Evolutionary conservation across 1,140 invertebrate genomes (phyloP), one percentile per base, ranked within the genome.

Genomic region (Mactra quadrangularis): DNA sequence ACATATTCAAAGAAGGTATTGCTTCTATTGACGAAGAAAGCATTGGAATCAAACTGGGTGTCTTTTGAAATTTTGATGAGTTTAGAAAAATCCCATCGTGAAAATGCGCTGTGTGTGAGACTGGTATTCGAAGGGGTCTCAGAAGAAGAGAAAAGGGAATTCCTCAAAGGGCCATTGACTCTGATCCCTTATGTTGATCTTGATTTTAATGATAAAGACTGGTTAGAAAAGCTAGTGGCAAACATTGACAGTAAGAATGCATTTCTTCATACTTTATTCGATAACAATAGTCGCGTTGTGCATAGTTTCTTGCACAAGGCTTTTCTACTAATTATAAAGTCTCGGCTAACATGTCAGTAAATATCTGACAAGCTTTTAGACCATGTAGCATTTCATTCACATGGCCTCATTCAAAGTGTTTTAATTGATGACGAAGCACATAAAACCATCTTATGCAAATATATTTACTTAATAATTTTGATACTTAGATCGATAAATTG

Each of bases 201-300:
- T 1, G 70, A 72, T 25, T 55, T 72, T 31, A 72, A 72, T 22
- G 55, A 57, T 19, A 50, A 72, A 19, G 15, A 31, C 13, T 72
- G 70, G 70, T 13, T 29, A n/a, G 22, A 72, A 4, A 31, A 55
- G 4, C 27, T 72, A 13, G 29, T 29, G n/a, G 22, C 6, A 6
- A 72, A 72, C 33, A 22, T 72, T 29, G 50, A 29, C n/a, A 50
- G 70, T 72, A 68, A 47, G n/a, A n/a, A n/a, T n/a, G n/a, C n/a
- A n/a, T n/a, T n/a, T n/a, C n/a, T n/a, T n/a, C n/a, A n/a, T n/a
- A n/a, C n/a, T n/a, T n/a, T n/a, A n/a, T n/a, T n/a, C n/a, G n/a
- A n/a, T n/a, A n/a, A n/a, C n/a, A n/a, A n/a, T n/a, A n/a, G n/a
- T n/a, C n/a, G n/a, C n/a, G n/a, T n/a, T n/a, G n/a, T n/a, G n/a